Base-by-base conservation (phyloP, 2,797 vertebrate genomes). In the Champsocephalus esox region DNA sequence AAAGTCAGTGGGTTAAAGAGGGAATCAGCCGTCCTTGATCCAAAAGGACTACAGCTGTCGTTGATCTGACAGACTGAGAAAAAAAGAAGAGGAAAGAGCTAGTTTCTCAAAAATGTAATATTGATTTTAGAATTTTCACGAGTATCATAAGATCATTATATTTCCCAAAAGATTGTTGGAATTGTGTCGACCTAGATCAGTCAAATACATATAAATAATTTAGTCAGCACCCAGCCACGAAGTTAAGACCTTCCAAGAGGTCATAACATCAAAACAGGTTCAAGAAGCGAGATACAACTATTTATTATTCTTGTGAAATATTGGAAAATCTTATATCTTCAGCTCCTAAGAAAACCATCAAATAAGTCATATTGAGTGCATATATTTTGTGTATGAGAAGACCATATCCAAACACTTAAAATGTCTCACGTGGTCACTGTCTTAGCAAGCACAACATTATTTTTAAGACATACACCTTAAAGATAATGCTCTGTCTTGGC, bases 251-350 rank as follows among this genome's bases (percentile, higher is more conserved):
- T 21, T 58, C 9, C 24, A 32, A 3, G 34, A 3, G 17, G 65
- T 71, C 32, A 70, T 2, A 13, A 1, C 2, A 34, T 8, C 2
- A 51, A 48, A 38, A 2, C 3, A 66, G 43, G 7, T 10, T 52
- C n/a, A 46, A 10, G 11, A 11, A 5, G 28, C 28, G 3, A 11
- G 10, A 58, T 14, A 12, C 2, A 62, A 59, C 11, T 55, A 13
- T 5, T 49, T 9, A 60, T n/a, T 45, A 56, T 51, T 45, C 10
- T 11, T 54, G 28, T 70, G 41, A 73, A 66, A 59, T 32, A 34
- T 6, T n/a, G 3, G 9, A 52, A n/a, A 44, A 24, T 49, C 24
- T 13, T 3, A 58, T 60, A 55, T 56, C 9, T 5, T n/a, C 3
- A 44, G 5, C 3, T 16, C 14, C 10, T 3, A 17, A 34, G 21